phyloP scores from a whole-genome alignment of 2,113 vertebrate genomes.

The Eclectus roratus region DNA sequence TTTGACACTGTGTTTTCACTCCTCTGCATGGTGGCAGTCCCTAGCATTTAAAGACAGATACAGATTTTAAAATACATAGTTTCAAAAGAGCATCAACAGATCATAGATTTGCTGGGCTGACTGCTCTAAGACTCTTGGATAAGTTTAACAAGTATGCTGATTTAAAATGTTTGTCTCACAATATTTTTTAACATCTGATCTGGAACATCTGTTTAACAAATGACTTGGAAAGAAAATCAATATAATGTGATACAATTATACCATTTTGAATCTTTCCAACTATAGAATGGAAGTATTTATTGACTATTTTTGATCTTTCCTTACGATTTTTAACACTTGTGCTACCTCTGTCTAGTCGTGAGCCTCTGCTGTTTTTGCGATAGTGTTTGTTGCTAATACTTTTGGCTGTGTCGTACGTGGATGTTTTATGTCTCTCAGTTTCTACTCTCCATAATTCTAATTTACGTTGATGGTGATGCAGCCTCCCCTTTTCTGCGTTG shows the following conservation, averaged over 20 bases:
- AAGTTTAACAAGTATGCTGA: conserved; percentile 46
- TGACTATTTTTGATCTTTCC: conserved; percentile 31
- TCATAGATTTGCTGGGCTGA: background rate
- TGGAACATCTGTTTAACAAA: conserved; percentile 65
- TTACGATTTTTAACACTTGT: conserved; percentile 9
- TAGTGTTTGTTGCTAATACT: background rate
- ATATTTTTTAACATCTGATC: conserved; percentile 58
- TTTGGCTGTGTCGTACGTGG: background rate
- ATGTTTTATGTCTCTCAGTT: background rate
- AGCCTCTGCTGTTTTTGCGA: background rate
- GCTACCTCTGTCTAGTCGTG: background rate
- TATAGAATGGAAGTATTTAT: conserved; percentile 50
- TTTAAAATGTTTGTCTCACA: conserved; percentile 24
- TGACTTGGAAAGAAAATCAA: conserved; percentile 50
- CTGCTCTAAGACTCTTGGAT: background rate
- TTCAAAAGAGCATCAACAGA: conserved; percentile 26
- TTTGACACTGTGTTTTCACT: conserved; percentile 39
- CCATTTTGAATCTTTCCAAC: conserved; percentile 50
- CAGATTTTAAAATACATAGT: background rate
- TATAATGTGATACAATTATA: conserved; percentile 52
- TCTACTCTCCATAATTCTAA: background rate
- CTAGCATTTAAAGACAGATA: background rate
- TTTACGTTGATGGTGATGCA: background rate
- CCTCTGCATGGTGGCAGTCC: background rate
- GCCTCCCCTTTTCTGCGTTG: background rate